Conservation (phyloP, 2,888 invertebrate genomes). For the Eupithecia subumbrata region DNA sequence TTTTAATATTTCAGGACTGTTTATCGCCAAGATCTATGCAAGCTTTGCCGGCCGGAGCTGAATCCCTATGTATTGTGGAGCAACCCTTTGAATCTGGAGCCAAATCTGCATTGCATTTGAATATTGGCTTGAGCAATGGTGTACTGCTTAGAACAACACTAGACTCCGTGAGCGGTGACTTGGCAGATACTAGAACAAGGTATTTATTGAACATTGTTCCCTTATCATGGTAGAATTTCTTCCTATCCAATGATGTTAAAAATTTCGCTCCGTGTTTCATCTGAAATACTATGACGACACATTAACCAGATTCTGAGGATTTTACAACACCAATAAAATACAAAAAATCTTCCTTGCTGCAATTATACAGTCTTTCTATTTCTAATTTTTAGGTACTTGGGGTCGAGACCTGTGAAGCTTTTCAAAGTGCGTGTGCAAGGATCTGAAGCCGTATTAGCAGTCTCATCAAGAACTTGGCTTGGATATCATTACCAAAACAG, state of each 20-base stretch:
- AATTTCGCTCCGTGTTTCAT: slow-evolving; percentile 84
- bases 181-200: slow-evolving; percentile 98
- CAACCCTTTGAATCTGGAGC: slow-evolving; percentile 88
- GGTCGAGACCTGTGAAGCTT: slow-evolving; percentile 97
- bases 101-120: slow-evolving; percentile 92
- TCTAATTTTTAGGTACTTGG: slow-evolving; percentile 88
- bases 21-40: slow-evolving; percentile 98
- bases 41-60: slow-evolving; percentile 97
- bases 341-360: neutral
- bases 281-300: slow-evolving; percentile 84
- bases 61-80: slow-evolving; percentile 98
- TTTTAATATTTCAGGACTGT: slow-evolving; percentile 89
- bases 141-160: slow-evolving; percentile 96
- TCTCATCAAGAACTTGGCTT: slow-evolving; percentile 98
- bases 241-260: slow-evolving; percentile 67
- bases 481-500: slow-evolving; percentile 99
- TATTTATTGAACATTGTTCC: slow-evolving; percentile 40
- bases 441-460: slow-evolving; percentile 97
- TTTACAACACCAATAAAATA: neutral
- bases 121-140: slow-evolving; percentile 99
- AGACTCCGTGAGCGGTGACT: slow-evolving; percentile 97
- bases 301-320: slow-evolving; percentile 76
- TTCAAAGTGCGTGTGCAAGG: slow-evolving; percentile 98
- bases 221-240: slow-evolving; percentile 10
- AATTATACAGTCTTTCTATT: slow-evolving; percentile 28